phyloP scores from a whole-genome alignment of 2,797 vertebrate species.

The Ctenosaura bakeri region DNA sequence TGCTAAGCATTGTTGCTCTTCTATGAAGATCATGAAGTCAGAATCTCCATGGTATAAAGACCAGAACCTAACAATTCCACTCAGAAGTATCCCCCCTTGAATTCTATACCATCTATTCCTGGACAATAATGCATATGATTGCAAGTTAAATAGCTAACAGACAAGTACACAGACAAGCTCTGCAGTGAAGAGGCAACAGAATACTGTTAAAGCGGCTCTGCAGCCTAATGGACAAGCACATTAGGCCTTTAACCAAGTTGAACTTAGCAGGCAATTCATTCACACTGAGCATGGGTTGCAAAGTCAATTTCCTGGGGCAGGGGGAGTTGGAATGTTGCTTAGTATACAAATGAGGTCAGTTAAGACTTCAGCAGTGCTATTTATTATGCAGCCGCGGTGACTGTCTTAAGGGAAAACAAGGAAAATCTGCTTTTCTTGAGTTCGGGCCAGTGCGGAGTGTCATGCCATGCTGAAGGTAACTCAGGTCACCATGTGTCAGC shows the following conservation, averaged over 20 bases:
- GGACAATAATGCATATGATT: background rate
- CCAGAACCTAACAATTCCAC: background rate
- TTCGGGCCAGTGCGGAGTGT: slow-evolving; percentile 26
- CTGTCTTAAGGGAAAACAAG: slow-evolving; percentile 39
- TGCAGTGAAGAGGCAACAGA: background rate
- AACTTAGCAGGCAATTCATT: slow-evolving; percentile 34
- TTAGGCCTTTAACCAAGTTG: background rate
- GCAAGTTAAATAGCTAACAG: background rate
- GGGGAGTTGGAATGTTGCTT: slow-evolving; percentile 3
- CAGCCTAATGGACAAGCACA: background rate
- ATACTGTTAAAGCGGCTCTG: background rate
- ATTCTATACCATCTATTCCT: background rate
- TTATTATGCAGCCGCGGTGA: slow-evolving; percentile 42
- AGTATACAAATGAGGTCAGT: slow-evolving; percentile 49
- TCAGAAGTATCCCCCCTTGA: background rate
- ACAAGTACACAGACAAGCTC: background rate
- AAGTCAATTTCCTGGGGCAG: slow-evolving; percentile 44
- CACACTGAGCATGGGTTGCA: slow-evolving; percentile 52
- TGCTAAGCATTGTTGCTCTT: too few species aligned
- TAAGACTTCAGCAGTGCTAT: slow-evolving; percentile 35
- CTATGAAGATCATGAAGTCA: background rate
- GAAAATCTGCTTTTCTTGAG: slow-evolving; percentile 35
- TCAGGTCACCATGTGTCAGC: slow-evolving; percentile 14
- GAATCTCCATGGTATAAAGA: background rate
- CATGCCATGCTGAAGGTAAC: slow-evolving; percentile 3